Percentiles rank a stretch among this genome's conserved stretches.
Evolutionary conservation across 2,888 invertebrate genomes (phyloP).

Genomic region (Eledona agricola): DNA sequence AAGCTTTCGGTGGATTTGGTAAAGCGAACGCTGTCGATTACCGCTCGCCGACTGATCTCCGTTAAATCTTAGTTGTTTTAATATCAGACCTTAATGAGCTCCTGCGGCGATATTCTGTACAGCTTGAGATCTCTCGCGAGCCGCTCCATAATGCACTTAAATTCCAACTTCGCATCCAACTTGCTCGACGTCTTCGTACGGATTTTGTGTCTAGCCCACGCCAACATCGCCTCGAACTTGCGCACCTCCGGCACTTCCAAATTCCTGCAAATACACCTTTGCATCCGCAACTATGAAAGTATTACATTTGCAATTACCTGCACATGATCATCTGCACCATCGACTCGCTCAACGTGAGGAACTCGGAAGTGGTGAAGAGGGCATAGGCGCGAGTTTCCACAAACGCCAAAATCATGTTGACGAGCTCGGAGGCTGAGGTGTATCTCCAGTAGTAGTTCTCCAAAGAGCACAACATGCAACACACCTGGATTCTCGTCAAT

Average conservation of each 20-base stretch:
- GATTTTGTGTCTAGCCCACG: slow-evolving; percentile 88
- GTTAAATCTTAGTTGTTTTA: not conserved
- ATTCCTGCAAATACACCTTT: slow-evolving; percentile 69
- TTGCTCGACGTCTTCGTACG: slow-evolving; percentile 80
- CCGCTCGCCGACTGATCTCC: not conserved
- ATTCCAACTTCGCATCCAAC: slow-evolving; percentile 87
- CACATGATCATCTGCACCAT: slow-evolving; percentile 96
- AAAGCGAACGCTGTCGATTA: not conserved
- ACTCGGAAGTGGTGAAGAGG: slow-evolving; percentile 84
- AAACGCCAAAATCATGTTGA: slow-evolving; percentile 93
- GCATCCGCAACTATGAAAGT: not conserved
- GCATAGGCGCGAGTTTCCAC: slow-evolving; percentile 87
- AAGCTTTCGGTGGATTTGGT: slow-evolving; percentile 4
- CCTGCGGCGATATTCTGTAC: slow-evolving; percentile 90
- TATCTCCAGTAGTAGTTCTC: slow-evolving; percentile 97
- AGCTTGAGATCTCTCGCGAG: slow-evolving; percentile 88
- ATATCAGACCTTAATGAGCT: slow-evolving; percentile 79
- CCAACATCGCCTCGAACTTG: slow-evolving; percentile 93
- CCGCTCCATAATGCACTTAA: slow-evolving; percentile 92
- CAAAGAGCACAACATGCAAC: slow-evolving; percentile 89
- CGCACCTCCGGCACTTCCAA: slow-evolving; percentile 88
- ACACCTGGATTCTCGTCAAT: slow-evolving; percentile 67
- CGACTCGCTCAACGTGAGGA: slow-evolving; percentile 88
- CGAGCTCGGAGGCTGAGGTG: slow-evolving; percentile 91
- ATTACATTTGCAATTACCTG: slow-evolving; percentile 54